Conservation (phyloP, 92 coral and sea anemone genomes). For the Phenganax stokvisi region DNA sequence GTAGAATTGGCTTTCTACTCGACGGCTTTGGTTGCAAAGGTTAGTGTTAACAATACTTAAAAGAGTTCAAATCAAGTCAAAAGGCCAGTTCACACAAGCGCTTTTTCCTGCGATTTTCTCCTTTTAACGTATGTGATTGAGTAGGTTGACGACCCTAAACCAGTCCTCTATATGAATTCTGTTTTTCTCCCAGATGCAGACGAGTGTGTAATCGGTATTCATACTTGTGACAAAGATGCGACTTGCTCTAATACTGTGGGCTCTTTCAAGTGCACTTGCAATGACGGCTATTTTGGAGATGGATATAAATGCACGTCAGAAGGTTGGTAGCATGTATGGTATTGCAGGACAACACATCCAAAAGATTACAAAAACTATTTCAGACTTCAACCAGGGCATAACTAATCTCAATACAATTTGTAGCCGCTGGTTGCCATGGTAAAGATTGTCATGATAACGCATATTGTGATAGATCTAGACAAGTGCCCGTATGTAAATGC, state of each 20-base stretch:
- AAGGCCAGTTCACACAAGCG: background rate
- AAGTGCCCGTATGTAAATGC: constrained; percentile 56
- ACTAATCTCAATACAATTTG: too few relatives aligned
- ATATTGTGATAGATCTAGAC: constrained; percentile 35
- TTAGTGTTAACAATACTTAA: background rate
- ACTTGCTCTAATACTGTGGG: constrained; percentile 21
- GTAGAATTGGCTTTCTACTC: constrained; percentile 16
- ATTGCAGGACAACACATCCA: too few relatives aligned
- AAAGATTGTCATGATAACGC: constrained; percentile 20
- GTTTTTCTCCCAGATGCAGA: constrained; percentile 8
- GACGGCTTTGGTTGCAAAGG: constrained; percentile 22
- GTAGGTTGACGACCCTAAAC: background rate
- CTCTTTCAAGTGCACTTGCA: constrained; percentile 21
- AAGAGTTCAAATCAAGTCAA: background rate
- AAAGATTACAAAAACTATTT: background rate
- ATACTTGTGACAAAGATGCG: constrained; percentile 18
- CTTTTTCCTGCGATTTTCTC: background rate
- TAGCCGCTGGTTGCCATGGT: constrained; percentile 26
- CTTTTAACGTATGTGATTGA: background rate
- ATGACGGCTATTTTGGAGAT: constrained; percentile 26
- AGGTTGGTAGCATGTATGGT: constrained; percentile 6
- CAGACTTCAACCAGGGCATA: too few relatives aligned
- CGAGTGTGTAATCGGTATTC: constrained; percentile 33
- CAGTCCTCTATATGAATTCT: background rate
- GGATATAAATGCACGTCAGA: constrained; percentile 13